Evolutionary conservation across 2,113 vertebrate genomes (phyloP).

Genomic region (Oostethus manadensis): DNA sequence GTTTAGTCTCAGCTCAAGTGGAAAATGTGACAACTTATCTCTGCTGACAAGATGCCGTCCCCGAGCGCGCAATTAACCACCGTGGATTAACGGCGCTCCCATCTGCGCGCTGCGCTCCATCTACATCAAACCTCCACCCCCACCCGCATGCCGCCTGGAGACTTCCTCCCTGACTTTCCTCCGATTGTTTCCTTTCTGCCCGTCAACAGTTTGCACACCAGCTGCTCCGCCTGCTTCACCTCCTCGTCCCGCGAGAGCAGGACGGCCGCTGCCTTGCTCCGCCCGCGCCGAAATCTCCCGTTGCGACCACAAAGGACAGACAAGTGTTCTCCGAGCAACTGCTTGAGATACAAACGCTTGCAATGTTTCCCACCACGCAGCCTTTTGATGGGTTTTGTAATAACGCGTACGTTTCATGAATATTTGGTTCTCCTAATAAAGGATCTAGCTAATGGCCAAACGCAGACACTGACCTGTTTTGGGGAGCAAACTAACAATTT

Average conservation of each 20-base stretch:
- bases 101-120: slow-evolving; percentile 77
- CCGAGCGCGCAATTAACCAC: slow-evolving; percentile 90
- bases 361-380: too few species aligned
- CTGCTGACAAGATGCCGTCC: slow-evolving; percentile 93
- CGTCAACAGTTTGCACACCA: slow-evolving; percentile 10
- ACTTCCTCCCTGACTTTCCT: slow-evolving; percentile 8
- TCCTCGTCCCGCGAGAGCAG: not conserved
- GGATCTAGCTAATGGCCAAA: too few species aligned
- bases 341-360: not conserved
- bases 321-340: not conserved
- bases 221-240: not conserved
- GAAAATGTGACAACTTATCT: slow-evolving; percentile 99
- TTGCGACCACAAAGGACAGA: not conserved
- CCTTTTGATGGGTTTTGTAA: too few species aligned
- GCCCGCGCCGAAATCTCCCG: not conserved
- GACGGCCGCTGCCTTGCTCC: not conserved
- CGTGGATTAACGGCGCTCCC: slow-evolving; percentile 84
- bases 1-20: slow-evolving; percentile 99
- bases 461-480: too few species aligned
- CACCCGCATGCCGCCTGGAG: slow-evolving; percentile 3
- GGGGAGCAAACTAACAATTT: too few species aligned
- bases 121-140: slow-evolving; percentile 43
- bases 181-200: slow-evolving; percentile 11
- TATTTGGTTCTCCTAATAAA: too few species aligned
- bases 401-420: too few species aligned